A percentile compares a stretch with the other conserved stretches of the same genome.
Evolutionary conservation across 1,140 invertebrate genomes (phyloP).

Genomic region (Gryon sp.): DNA sequence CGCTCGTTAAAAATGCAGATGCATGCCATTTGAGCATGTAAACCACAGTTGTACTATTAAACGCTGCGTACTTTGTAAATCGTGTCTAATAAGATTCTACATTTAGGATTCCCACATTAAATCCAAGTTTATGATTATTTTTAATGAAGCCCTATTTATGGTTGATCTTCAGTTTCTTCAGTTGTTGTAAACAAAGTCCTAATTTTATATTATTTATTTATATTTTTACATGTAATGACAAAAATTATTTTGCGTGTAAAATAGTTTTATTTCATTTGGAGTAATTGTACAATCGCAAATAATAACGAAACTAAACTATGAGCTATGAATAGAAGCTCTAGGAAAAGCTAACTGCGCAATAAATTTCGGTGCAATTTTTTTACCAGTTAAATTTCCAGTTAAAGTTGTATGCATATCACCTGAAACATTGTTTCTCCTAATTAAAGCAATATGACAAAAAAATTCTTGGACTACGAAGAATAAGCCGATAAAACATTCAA

Average conservation of each 20-base stretch:
- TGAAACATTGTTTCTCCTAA: constrained; percentile 18
- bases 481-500: constrained; percentile 14
- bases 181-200: too few relatives aligned
- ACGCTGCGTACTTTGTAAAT: constrained; percentile 34
- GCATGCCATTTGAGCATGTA: constrained; percentile 49
- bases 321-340: constrained; percentile 11
- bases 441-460: constrained; percentile 11
- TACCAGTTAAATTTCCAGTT: neutral
- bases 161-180: too few relatives aligned
- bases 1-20: constrained; percentile 59
- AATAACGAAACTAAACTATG: constrained; percentile 1
- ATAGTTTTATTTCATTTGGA: too few relatives aligned
- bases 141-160: constrained; percentile 41
- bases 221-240: too few relatives aligned
- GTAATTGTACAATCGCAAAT: too few relatives aligned
- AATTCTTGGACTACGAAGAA: neutral
- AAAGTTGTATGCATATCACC: constrained; percentile 12
- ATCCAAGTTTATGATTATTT: constrained; percentile 47
- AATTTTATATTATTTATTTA: too few relatives aligned
- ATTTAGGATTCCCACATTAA: constrained; percentile 30
- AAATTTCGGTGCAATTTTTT: constrained; percentile 15
- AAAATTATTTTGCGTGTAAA: too few relatives aligned
- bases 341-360: constrained; percentile 1
- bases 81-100: constrained; percentile 29
- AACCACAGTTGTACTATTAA: constrained; percentile 34